phyloP scores from a whole-genome alignment of 2,113 vertebrate genomes.

The Colistium nudipinnis region DNA sequence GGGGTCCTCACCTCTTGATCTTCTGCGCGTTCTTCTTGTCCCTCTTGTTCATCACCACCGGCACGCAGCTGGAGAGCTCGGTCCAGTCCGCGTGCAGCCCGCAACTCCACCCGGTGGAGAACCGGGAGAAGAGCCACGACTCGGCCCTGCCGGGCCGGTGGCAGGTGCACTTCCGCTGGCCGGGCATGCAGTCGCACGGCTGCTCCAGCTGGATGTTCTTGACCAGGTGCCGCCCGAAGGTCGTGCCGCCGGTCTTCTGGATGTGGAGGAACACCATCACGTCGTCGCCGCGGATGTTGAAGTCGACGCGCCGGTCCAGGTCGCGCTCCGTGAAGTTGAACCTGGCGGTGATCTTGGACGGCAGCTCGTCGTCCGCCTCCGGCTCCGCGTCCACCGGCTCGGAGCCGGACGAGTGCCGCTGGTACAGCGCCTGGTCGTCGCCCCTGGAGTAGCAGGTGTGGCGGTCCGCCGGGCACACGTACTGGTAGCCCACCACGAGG shows the following conservation, averaged over 20 bases:
- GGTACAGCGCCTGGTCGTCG: constrained; percentile 59
- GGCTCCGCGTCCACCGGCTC: constrained; percentile 66
- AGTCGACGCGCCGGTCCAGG: constrained; percentile 85
- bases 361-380: constrained; percentile 77
- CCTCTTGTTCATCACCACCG: constrained; percentile 89
- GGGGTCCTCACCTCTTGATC: constrained; percentile 67
- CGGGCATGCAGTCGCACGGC: constrained; percentile 90
- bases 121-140: constrained; percentile 92
- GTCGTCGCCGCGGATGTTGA: constrained; percentile 91
- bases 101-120: constrained; percentile 93
- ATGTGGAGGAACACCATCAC: constrained; percentile 97
- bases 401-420: constrained; percentile 38
- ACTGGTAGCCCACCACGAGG: constrained; percentile 91
- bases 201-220: constrained; percentile 94
- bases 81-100: constrained; percentile 92
- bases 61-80: constrained; percentile 90
- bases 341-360: constrained; percentile 77
- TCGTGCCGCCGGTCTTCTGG: constrained; percentile 96
- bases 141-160: constrained; percentile 91
- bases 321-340: constrained; percentile 89
- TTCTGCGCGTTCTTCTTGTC: constrained; percentile 78
- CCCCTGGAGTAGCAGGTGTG: constrained; percentile 76
- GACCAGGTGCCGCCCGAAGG: constrained; percentile 93
- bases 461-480: constrained; percentile 85
- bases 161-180: constrained; percentile 94